Base-by-base conservation (phyloP, 1,140 invertebrate genomes). In the Drosophila mayri region DNA sequence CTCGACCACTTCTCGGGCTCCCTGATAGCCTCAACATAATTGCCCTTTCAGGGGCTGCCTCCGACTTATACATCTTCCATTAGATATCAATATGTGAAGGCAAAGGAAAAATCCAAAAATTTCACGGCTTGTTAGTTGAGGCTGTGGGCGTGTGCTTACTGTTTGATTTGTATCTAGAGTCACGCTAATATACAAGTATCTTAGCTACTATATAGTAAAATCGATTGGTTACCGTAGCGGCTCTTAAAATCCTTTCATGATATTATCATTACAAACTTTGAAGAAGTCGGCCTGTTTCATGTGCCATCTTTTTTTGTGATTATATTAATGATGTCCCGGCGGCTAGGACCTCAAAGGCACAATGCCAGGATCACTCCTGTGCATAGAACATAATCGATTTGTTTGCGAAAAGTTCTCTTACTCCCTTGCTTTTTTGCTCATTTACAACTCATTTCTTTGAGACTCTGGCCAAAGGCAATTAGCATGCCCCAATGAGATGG, bases 401-500 rank as follows among this genome's bases (percentile, higher is more conserved):
- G 77, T 75, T 71, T 55, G 68, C 68, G 7, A 35, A 71, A 71
- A 72, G 25, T 68, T 50, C 50, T 30, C 66, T 25, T 67, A 32
- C 46, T 41, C 55, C 38, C 46, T 8, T 30, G 28, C 1, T 57
- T 77, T 79, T 71, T 77, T 64, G 84, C 85, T 88, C 85, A 88
- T 88, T 88, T 88, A 88, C 84, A 88, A 88, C 84, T 88, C 85
- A 88, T 88, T 88, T 90, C 79, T 88, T 84, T 84, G 40, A 74
- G 85, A 90, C 85, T 81, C 73, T 90, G 47, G 50, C 84, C 76
- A 88, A 90, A 84, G 73, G 85, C 77, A 88, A 88, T 88, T 88
- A 90, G 47, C 85, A 88, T 88, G 84, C 85, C 47, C 49, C 47
- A 63, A 88, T 88, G 84, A 88, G 38, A 40, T 35, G 40, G 85